Evolutionary conservation across 2,888 invertebrate species (phyloP), one percentile per base, ranked within the genome.

Genomic region (Heliconius sara): DNA sequence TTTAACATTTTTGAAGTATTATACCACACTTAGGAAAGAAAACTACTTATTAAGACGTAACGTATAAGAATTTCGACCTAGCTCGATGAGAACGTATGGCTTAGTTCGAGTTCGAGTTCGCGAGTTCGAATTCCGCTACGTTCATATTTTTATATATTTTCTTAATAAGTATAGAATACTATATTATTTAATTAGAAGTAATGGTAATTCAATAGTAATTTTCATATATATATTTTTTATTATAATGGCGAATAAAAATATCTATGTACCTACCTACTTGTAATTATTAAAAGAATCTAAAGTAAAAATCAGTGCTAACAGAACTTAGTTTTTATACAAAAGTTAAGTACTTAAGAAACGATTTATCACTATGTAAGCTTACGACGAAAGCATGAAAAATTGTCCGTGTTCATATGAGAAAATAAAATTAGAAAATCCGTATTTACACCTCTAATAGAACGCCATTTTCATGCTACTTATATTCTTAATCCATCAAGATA

Each of bases 261-360:
- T 52, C 6, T 7, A 9, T 10, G 5, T n/a, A 63, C 5, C 1
- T 27, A 27, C 2, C 27, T 63, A 63, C 7, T 63, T 63, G 4
- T 27, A 63, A 63, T 27, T 12, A 63, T 63, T 27, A 12, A 27
- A 63, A 25, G 27, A 25, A 27, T 63, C 25, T 63, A 63, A 63
- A 27, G 76, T 68, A 77, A 80, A 80, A 80, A 82, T 82, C 80
- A 80, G 80, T 78, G 80, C 76, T 80, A 77, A 73, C 80, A 68
- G 70, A 72, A 66, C 78, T 79, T 77, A 79, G 66, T 80, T 82
- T 79, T 80, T 79, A 70, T 74, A 70, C 12, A 80, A 79, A 78
- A 80, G 78, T 82, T 82, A 80, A 80, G 78, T 80, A 71, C 78
- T 82, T 82, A 80, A 80, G 78, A 68, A 80, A 80, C 78, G 73